Evolutionary conservation across 2,888 invertebrate species (phyloP).

Genomic region (Macaria notata): DNA sequence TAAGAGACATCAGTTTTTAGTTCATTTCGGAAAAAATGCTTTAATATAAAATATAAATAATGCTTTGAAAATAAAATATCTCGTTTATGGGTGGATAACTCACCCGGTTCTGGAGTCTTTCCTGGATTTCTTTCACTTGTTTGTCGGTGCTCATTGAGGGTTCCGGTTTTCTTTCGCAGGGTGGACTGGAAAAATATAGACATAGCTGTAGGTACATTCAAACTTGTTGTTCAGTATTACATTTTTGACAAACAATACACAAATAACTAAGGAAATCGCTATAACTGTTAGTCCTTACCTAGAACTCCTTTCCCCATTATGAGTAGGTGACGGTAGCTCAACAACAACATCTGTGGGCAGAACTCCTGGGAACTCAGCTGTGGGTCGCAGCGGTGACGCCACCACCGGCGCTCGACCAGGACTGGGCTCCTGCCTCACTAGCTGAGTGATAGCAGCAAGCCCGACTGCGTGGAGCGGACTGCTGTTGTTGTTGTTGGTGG

Average conservation of each 20-base stretch:
- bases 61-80: neutral
- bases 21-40: neutral
- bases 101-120: slow-evolving; percentile 70
- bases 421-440: slow-evolving; percentile 83
- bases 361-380: slow-evolving; percentile 74
- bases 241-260: too few species aligned
- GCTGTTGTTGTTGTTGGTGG: slow-evolving; percentile 79
- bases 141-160: slow-evolving; percentile 55
- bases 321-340: slow-evolving; percentile 68
- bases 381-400: slow-evolving; percentile 45
- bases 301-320: slow-evolving; percentile 45
- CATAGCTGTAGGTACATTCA: neutral
- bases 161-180: slow-evolving; percentile 57
- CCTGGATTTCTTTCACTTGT: slow-evolving; percentile 62
- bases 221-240: too few species aligned
- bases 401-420: slow-evolving; percentile 48
- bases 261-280: too few species aligned
- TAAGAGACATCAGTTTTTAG: neutral
- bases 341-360: slow-evolving; percentile 77
- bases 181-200: slow-evolving; percentile 46
- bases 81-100: slow-evolving; percentile 13
- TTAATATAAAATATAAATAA: too few species aligned
- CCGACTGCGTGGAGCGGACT: slow-evolving; percentile 87
- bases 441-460: slow-evolving; percentile 89
- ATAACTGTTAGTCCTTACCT: slow-evolving; percentile 38